A percentile compares a stretch with the other conserved stretches of the same genome.
Conservation (phyloP, 2,797 vertebrate species). For the Brachyalestes nurse region DNA sequence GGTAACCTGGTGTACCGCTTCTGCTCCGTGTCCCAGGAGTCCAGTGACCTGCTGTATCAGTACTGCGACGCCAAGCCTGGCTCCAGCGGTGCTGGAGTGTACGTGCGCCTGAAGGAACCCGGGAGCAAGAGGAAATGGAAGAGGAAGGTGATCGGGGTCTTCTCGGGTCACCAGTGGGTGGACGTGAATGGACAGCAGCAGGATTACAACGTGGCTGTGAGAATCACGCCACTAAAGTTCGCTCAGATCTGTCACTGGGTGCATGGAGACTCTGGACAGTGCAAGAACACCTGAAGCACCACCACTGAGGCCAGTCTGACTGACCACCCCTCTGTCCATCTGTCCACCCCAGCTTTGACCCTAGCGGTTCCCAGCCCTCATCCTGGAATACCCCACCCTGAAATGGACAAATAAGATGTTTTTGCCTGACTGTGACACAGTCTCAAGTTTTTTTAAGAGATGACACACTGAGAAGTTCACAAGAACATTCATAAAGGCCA, state of each 20-base stretch:
- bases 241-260: slow-evolving; percentile 98
- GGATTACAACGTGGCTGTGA: slow-evolving; percentile 97
- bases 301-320: slow-evolving; percentile 39
- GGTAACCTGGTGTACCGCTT: slow-evolving; percentile 94
- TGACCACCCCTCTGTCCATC: slow-evolving; percentile 47
- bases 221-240: slow-evolving; percentile 95
- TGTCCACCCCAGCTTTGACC: not conserved
- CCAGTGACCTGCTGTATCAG: slow-evolving; percentile 92
- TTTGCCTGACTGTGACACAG: not conserved
- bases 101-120: slow-evolving; percentile 92
- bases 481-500: not conserved
- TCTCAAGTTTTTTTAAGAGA: not conserved
- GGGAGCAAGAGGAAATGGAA: slow-evolving; percentile 89
- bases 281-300: slow-evolving; percentile 77
- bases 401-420: not conserved
- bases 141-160: slow-evolving; percentile 93
- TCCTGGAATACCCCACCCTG: not conserved
- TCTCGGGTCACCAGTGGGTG: slow-evolving; percentile 95
- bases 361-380: not conserved
- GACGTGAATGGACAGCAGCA: slow-evolving; percentile 87
- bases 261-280: slow-evolving; percentile 85
- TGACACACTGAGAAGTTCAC: not conserved
- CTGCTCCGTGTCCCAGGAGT: slow-evolving; percentile 93
- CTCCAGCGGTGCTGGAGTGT: slow-evolving; percentile 93
- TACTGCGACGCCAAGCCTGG: slow-evolving; percentile 93